phyloP scores from a whole-genome alignment of 2,113 vertebrate genomes.

The Lutjanus erythropterus region DNA sequence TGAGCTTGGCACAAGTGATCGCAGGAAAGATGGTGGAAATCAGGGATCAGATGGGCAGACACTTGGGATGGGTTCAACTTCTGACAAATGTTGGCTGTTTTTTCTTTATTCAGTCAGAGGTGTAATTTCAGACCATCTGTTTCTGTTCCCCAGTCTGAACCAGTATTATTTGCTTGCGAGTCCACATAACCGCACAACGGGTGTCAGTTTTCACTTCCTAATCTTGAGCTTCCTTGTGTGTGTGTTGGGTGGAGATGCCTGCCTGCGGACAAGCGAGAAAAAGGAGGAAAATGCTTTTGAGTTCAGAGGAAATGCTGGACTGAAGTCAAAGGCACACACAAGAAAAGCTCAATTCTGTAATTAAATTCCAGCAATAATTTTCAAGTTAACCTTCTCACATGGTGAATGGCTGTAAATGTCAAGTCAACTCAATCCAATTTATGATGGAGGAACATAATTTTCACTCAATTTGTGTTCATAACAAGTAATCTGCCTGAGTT shows the following conservation, averaged over 20 bases:
- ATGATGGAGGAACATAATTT: conserved; percentile 28
- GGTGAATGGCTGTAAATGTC: conserved; percentile 41
- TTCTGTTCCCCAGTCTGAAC: too few species aligned
- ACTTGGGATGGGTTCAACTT: too few species aligned
- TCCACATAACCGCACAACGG: neutral
- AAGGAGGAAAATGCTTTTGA: neutral
- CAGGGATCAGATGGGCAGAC: too few species aligned
- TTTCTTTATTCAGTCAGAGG: too few species aligned
- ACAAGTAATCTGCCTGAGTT: conserved; percentile 23
- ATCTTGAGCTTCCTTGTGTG: neutral
- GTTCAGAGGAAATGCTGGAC: neutral
- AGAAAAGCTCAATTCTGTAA: neutral
- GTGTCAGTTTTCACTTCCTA: neutral
- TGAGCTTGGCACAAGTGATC: too few species aligned
- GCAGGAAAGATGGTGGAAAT: too few species aligned
- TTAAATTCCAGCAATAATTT: conserved; percentile 16
- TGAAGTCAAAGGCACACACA: neutral
- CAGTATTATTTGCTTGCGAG: too few species aligned
- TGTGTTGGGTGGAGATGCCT: neutral
- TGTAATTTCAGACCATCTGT: too few species aligned
- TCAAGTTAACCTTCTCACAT: conserved; percentile 36
- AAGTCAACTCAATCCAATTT: conserved; percentile 13
- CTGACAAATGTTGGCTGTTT: too few species aligned
- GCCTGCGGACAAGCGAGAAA: neutral
- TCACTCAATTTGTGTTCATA: conserved; percentile 29